Conservation (phyloP, 2,888 invertebrate genomes). For the Stomorhina lunata region DNA sequence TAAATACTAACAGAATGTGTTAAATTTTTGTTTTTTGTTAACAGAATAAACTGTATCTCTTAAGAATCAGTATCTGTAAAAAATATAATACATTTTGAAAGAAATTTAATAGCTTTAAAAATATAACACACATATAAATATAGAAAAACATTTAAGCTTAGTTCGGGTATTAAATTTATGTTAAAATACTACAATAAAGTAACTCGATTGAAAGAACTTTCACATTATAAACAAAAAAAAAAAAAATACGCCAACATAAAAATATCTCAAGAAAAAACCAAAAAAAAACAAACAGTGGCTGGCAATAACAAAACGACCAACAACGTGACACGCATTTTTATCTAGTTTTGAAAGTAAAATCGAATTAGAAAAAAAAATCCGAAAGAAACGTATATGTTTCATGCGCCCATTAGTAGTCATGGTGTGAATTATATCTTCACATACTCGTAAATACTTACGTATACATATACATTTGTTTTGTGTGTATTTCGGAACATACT, state of each 20-base stretch:
- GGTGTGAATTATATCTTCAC: constrained; percentile 20
- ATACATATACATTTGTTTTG: too few relatives aligned
- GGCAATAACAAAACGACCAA: constrained; percentile 29
- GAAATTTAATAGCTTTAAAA: neutral
- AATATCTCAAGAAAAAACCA: neutral
- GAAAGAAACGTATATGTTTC: neutral
- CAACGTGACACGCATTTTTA: constrained; percentile 58
- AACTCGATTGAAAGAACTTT: constrained; percentile 55
- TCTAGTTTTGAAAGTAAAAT: constrained; percentile 59
- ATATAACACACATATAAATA: constrained; percentile 14
- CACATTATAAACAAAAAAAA: constrained; percentile 38
- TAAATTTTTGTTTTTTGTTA: too few relatives aligned
- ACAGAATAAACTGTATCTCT: too few relatives aligned
- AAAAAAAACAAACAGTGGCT: constrained; percentile 19
- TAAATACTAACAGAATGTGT: too few relatives aligned
- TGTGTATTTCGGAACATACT: neutral
- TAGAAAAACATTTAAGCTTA: too few relatives aligned
- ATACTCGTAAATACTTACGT: too few relatives aligned
- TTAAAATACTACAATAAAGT: constrained; percentile 12
- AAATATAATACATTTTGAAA: neutral
- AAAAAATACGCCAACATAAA: constrained; percentile 40
- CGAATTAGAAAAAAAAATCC: constrained; percentile 19
- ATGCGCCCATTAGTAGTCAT: constrained; percentile 15
- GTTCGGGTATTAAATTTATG: constrained; percentile 17
- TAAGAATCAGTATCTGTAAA: too few relatives aligned